A percentile compares a stretch with the other conserved stretches of the same genome.
phyloP scores from a whole-genome alignment of 2,797 vertebrate genomes.

The Trematomus bernacchii region DNA sequence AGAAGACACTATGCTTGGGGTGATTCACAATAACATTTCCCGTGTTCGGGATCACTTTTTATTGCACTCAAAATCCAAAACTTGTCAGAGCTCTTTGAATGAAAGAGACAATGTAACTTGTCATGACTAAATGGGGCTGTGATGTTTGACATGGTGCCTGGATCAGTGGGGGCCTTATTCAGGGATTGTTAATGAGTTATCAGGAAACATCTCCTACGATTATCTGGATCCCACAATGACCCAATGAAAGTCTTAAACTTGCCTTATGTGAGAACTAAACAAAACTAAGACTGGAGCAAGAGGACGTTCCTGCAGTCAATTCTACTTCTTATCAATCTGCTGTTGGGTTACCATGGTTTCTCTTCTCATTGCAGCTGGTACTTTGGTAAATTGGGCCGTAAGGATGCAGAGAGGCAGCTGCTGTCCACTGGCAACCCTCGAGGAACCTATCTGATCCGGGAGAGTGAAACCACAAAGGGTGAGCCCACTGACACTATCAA shows the following conservation, averaged over 20 bases:
- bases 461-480: constrained; percentile 99
- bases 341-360: not conserved
- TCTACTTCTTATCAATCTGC: not conserved
- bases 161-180: too few relatives aligned
- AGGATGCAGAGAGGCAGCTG: constrained; percentile 97
- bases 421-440: constrained; percentile 92
- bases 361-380: constrained; percentile 89
- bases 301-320: not conserved
- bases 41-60: too few relatives aligned
- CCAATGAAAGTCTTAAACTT: too few relatives aligned
- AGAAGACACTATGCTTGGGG: too few relatives aligned
- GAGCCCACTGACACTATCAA: constrained; percentile 30
- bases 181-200: not conserved
- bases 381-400: constrained; percentile 96
- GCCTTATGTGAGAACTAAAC: not conserved
- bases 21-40: too few relatives aligned
- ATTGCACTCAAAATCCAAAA: too few relatives aligned
- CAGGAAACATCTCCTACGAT: not conserved
- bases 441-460: constrained; percentile 96
- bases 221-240: not conserved
- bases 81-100: too few relatives aligned
- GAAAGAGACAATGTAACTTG: too few relatives aligned
- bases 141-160: too few relatives aligned
- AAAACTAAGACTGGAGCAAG: too few relatives aligned
- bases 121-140: too few relatives aligned